Percentiles rank a stretch among this genome's conserved stretches.
These are phyloP conservation scores for Vanessa atalanta DNA, from an alignment of 1,140 invertebrate genomes.

Conservation along the genomic window DNA sequence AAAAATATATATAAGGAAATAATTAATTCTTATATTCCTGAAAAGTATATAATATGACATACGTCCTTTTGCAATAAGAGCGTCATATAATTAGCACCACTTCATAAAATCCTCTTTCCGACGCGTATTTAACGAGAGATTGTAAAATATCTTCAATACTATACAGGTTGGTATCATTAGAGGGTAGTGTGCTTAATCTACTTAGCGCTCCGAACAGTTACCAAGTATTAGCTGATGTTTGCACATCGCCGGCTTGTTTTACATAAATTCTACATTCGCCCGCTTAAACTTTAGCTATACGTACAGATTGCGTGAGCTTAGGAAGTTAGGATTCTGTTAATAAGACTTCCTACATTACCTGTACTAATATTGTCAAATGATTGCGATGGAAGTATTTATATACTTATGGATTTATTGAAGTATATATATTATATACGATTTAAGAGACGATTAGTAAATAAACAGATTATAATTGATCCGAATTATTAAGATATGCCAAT, in stretches of 20 bases:
- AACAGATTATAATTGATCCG: no score
- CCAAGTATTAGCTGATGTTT: conserved; percentile 56
- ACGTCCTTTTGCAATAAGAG: no score
- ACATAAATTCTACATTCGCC: conserved; percentile 67
- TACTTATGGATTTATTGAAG: not conserved
- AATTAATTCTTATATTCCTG: no score
- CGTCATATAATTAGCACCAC: not conserved
- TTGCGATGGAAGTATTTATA: not conserved
- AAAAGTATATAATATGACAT: no score
- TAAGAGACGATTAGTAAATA: no score
- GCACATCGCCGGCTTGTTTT: conserved; percentile 57
- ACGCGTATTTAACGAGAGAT: not conserved
- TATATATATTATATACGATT: not conserved
- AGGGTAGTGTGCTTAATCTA: conserved; percentile 53
- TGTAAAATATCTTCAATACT: conserved; percentile 7
- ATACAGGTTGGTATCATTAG: conserved; percentile 33
- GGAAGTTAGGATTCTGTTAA: conserved; percentile 19
- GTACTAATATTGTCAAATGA: conserved; percentile 1
- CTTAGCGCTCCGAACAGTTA: conserved; percentile 56
- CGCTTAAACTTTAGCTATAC: conserved; percentile 41
- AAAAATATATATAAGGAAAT: no score
- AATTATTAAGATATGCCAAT: no score
- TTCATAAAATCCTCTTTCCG: not conserved
- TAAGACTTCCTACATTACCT: conserved; percentile 23
- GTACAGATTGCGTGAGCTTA: conserved; percentile 26